A percentile compares a stretch with the other conserved stretches of the same genome.
These are phyloP conservation scores for Phyllotreta striolata DNA, from an alignment of 2,888 invertebrate species.

Conservation along the genomic window DNA sequence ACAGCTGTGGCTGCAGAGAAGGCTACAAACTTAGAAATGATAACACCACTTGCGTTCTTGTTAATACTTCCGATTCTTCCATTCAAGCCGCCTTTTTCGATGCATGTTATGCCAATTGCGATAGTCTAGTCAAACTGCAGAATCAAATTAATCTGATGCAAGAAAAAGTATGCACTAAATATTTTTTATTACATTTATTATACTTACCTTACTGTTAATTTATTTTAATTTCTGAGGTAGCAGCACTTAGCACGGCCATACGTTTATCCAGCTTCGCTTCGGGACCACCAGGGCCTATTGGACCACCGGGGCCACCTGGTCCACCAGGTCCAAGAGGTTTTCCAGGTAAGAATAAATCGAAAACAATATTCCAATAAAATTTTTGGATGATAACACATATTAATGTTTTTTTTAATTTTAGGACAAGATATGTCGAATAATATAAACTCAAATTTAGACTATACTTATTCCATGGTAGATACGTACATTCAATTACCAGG, in stretches of 20 bases:
- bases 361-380: neutral
- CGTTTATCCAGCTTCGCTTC: constrained; percentile 64
- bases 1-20: constrained; percentile 67
- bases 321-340: constrained; percentile 61
- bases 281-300: constrained; percentile 64
- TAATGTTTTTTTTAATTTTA: constrained; percentile 27
- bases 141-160: constrained; percentile 65
- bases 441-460: constrained; percentile 58
- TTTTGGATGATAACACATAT: neutral
- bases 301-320: constrained; percentile 62
- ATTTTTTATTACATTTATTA: neutral
- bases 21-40: constrained; percentile 66
- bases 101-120: constrained; percentile 71
- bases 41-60: constrained; percentile 66
- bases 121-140: constrained; percentile 68
- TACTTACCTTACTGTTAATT: neutral
- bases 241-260: constrained; percentile 64
- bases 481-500: constrained; percentile 68
- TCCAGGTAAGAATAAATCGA: constrained; percentile 55
- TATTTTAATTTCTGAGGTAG: constrained; percentile 54
- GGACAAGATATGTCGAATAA: constrained; percentile 39
- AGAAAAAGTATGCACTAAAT: constrained; percentile 58
- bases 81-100: constrained; percentile 50
- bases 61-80: constrained; percentile 18
- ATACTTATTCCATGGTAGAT: constrained; percentile 67